Evolutionary conservation across 2,797 vertebrate genomes (phyloP).

Genomic region (Pogonophryne albipinna): DNA sequence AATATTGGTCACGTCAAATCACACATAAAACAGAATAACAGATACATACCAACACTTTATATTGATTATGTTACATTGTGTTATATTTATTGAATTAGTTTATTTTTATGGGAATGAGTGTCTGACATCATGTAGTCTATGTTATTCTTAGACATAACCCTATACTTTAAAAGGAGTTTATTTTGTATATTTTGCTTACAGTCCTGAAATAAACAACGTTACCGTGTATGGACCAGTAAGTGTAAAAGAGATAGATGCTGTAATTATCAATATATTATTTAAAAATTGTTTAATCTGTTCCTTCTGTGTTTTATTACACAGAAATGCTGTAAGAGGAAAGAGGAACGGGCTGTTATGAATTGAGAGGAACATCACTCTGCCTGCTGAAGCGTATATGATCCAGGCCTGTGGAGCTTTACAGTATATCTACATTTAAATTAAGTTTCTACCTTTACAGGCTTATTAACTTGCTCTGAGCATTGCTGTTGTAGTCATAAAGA

Average conservation of each 20-base stretch:
- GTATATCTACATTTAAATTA: background rate
- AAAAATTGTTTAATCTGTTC: background rate
- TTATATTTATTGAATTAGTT: background rate
- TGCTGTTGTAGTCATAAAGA: background rate
- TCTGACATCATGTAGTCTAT: background rate
- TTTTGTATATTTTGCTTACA: conserved; percentile 5
- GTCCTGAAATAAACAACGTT: background rate
- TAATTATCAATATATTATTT: no score
- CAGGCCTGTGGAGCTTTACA: background rate
- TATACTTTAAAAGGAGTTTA: background rate
- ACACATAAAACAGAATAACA: background rate
- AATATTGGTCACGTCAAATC: background rate
- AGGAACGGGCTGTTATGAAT: background rate
- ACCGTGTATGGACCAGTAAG: background rate
- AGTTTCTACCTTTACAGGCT: background rate
- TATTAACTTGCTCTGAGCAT: background rate
- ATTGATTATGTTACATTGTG: background rate
- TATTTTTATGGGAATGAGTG: background rate
- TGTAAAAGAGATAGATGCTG: background rate
- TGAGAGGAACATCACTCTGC: background rate
- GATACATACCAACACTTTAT: background rate
- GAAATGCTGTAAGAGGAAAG: background rate
- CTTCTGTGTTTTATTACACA: background rate
- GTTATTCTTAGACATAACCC: background rate
- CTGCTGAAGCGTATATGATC: conserved; percentile 1